Conservation (phyloP, 2,797 vertebrate genomes). For the Leptodactylus fallax region DNA sequence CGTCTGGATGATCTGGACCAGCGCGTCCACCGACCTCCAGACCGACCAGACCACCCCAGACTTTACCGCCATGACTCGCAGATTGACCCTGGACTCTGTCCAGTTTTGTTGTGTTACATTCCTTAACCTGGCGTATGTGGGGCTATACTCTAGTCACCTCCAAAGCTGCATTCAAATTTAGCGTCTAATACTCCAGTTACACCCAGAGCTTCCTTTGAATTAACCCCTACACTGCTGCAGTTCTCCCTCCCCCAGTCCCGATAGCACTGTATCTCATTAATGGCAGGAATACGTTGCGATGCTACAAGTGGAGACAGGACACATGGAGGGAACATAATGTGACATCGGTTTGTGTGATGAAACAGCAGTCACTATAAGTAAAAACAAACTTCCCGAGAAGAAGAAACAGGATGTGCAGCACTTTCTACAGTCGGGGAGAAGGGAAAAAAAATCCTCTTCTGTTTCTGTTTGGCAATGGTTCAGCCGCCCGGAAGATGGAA, state of each 20-base stretch:
- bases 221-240: neutral
- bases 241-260: no score
- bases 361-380: slow-evolving; percentile 39
- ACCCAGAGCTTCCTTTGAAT: neutral
- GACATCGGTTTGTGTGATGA: slow-evolving; percentile 34
- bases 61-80: no score
- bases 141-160: neutral
- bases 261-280: no score
- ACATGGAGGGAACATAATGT: slow-evolving; percentile 50
- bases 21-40: neutral
- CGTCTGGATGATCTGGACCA: neutral
- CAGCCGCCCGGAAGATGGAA: neutral
- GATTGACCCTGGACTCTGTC: no score
- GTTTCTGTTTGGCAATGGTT: slow-evolving; percentile 8
- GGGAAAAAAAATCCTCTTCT: neutral
- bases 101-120: no score
- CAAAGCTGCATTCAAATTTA: neutral
- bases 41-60: neutral
- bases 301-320: neutral
- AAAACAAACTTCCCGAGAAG: slow-evolving; percentile 38
- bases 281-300: no score
- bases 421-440: neutral
- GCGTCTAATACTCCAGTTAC: neutral
- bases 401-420: neutral
- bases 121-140: no score